A percentile compares a stretch with the other conserved stretches of the same genome.
Conservation (phyloP, 2,888 invertebrate genomes). For the Dorcus parallelipipedus region DNA sequence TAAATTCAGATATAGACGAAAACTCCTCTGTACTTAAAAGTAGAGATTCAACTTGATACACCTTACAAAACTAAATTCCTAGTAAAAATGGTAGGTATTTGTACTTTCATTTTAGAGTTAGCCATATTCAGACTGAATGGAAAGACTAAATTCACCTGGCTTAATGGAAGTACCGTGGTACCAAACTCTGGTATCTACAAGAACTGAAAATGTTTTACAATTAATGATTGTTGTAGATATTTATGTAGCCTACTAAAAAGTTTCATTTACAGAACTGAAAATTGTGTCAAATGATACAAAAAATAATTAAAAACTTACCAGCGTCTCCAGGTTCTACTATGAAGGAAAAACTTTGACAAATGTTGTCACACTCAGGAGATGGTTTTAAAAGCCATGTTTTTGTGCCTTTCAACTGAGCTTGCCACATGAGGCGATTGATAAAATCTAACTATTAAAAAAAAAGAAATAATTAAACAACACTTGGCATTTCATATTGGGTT, state of each 20-base stretch:
- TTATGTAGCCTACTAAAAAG: too few relatives aligned
- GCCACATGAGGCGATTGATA: conserved; percentile 90
- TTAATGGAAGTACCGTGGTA: conserved; percentile 84
- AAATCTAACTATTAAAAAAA: conserved; percentile 70
- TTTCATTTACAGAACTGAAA: too few relatives aligned
- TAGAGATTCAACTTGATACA: too few relatives aligned
- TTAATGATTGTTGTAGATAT: not conserved
- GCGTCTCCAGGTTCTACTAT: conserved; percentile 84
- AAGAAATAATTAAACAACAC: too few relatives aligned
- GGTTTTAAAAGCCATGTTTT: conserved; percentile 85
- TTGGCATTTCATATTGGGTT: too few relatives aligned
- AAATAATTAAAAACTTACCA: conserved; percentile 51
- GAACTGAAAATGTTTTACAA: conserved; percentile 53
- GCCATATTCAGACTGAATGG: conserved; percentile 90
- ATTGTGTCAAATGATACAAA: too few relatives aligned
- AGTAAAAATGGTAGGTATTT: too few relatives aligned
- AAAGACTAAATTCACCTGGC: conserved; percentile 78
- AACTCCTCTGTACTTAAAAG: too few relatives aligned
- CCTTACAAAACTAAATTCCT: too few relatives aligned
- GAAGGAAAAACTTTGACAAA: conserved; percentile 71
- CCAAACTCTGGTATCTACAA: conserved; percentile 88
- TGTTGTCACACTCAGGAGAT: conserved; percentile 79
- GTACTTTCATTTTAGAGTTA: conserved; percentile 41
- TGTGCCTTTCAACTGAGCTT: conserved; percentile 81
- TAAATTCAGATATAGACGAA: too few relatives aligned